Evolutionary conservation across 2,113 vertebrate species (phyloP), one percentile per base, ranked within the genome.

Genomic region (Dasyurus viverrinus): DNA sequence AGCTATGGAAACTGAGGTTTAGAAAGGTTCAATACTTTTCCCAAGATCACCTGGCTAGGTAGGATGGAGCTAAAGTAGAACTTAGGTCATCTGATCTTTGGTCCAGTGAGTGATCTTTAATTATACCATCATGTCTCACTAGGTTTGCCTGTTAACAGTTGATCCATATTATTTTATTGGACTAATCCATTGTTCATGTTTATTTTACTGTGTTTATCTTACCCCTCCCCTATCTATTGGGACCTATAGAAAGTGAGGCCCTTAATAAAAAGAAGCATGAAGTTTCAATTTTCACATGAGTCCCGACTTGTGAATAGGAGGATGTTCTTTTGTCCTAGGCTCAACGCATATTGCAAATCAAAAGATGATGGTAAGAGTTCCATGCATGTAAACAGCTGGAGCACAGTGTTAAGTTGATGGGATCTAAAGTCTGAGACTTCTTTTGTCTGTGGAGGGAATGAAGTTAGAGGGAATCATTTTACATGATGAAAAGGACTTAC

Each of bases 161-260:
- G 68, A 92, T 89, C 93, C 90, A 42, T 46, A 94, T 96, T 90
- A 42, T 90, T 96, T 92, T 90, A 94, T 92, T 94, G 92, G 89
- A 93, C 92, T 93, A 89, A 91, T 53, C 92, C 92, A 92, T 60
- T 46, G 47, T 55, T 96, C 60, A 55, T 93, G 93, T 96, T 97
- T 97, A 93, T 95, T 97, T 97, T 93, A 93, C 91, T 94, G 46
- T 98, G 95, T 95, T 97, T 96, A 91, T 97, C 96, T 96, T 97
- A 93, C 95, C 91, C 24, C 11, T 90, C 27, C 96, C 60, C 14
- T 93, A 96, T 94, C 97, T 95, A 93, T 97, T 95, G 90, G 91
- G 96, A 94, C 94, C 96, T 95, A 94, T 94, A 96, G 95, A 97
- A 96, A 97, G 91, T 94, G 95, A 94, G 53, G 14, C 53, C 53